Evolutionary conservation across 2,797 vertebrate species (phyloP), one percentile per base, ranked within the genome.

Genomic region (Gallinago nigripennis): DNA sequence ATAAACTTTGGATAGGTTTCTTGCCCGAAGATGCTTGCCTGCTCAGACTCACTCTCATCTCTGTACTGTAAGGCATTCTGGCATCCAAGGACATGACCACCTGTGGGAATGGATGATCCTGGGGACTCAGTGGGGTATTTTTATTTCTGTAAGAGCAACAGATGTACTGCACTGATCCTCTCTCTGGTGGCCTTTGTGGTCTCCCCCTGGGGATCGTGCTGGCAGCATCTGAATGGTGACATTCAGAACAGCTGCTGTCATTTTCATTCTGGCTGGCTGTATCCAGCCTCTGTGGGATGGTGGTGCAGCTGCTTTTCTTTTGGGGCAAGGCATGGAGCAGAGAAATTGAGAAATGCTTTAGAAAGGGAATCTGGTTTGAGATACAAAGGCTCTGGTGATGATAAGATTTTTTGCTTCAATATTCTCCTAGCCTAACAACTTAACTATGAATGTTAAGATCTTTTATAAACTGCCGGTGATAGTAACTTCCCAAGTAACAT

Each of bases 171-270:
- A 70, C 11, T 0, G 6, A 56, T 76, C 3, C 63, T 86, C 20
- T n/a, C 64, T 84, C 43, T 78, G 37, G 19, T 73, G 56, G 70
- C 27, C 43, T 90, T 82, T 87, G 48, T 73, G 56, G 35, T 79
- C 21, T 80, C 10, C 45, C 48, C 21, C 4, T 1, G 1, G 68
- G 68, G n/a, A 71, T 88, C 28, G 30, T 76, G 28, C 71, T 70
- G 37, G 30, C 7, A 3, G 60, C 24, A 27, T 33, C 33, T 33
- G 33, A 33, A 33, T 0, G 6, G 33, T 89, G 79, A 71, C 53
- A 85, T 71, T 64, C 77, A 77, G 70, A 96, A 79, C 86, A 92
- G 83, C 70, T 95, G 94, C n/a, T 88, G 50, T 90, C 93, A 30
- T 70, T 94, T 95, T 92, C 24, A 6, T 79, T 88, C 64, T 77